Conservation (phyloP, 1,140 invertebrate species). For the Chrysoperla carnea region DNA sequence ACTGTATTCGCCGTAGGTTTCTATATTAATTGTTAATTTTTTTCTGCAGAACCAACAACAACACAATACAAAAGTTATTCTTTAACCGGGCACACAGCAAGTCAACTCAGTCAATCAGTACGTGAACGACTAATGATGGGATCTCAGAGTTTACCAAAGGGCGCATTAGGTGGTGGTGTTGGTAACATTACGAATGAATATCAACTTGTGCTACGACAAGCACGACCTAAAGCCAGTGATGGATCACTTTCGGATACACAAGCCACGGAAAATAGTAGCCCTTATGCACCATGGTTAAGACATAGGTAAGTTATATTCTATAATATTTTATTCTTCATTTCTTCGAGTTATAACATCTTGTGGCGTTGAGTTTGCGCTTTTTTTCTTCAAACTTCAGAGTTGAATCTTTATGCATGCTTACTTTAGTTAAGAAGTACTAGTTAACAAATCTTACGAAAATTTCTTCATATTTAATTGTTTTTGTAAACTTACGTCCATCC, state of each 20-base stretch:
- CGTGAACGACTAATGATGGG: constrained; percentile 60
- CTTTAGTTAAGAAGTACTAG: too few species aligned
- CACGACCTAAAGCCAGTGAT: constrained; percentile 42
- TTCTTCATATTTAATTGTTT: too few species aligned
- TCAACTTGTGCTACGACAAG: constrained; percentile 24
- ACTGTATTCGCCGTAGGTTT: neutral
- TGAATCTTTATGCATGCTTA: too few species aligned
- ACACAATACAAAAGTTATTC: constrained; percentile 59
- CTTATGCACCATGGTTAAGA: constrained; percentile 47
- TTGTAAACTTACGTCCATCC: too few species aligned
- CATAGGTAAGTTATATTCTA: constrained; percentile 30
- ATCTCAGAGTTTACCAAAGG: constrained; percentile 61
- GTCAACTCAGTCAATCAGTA: constrained; percentile 67
- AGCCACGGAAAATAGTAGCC: constrained; percentile 44
- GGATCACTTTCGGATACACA: constrained; percentile 66
- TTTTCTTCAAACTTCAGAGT: neutral
- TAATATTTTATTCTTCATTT: constrained; percentile 15
- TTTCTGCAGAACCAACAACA: constrained; percentile 5
- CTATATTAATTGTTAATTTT: too few species aligned
- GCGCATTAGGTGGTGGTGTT: constrained; percentile 33
- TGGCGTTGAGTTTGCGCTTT: neutral
- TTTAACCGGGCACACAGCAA: constrained; percentile 59
- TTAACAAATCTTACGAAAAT: too few species aligned
- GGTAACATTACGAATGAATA: constrained; percentile 28
- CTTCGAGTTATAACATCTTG: constrained; percentile 5